Conservation (phyloP, 2,888 invertebrate genomes). For the Ethmia dodecea region DNA sequence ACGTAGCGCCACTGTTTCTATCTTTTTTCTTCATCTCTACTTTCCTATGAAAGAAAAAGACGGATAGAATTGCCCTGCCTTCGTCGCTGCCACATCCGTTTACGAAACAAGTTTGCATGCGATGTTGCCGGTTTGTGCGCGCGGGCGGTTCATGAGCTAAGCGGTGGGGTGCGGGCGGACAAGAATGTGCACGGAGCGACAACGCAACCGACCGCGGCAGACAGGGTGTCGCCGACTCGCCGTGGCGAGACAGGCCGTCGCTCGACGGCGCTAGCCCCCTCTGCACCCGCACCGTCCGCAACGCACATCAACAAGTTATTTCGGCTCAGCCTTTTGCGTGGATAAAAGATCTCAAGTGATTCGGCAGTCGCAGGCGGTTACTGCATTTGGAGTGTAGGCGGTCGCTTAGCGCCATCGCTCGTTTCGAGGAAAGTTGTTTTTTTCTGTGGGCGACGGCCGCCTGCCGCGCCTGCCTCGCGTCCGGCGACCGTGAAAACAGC, state of each 20-base stretch:
- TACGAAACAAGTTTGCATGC: constrained; percentile 83
- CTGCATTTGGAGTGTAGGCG: constrained; percentile 36
- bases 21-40: constrained; percentile 39
- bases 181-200: constrained; percentile 77
- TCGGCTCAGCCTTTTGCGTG: constrained; percentile 51
- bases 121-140: constrained; percentile 72
- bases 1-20: constrained; percentile 73
- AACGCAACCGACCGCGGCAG: constrained; percentile 89
- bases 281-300: constrained; percentile 55
- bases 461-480: constrained; percentile 57
- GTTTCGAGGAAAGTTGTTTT: constrained; percentile 76
- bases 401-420: constrained; percentile 69
- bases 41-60: constrained; percentile 37
- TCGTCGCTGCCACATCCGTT: constrained; percentile 82
- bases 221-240: constrained; percentile 95
- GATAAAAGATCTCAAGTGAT: constrained; percentile 54
- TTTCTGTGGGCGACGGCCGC: constrained; percentile 59
- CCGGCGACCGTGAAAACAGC: constrained; percentile 68
- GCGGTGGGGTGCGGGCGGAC: constrained; percentile 65
- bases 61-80: constrained; percentile 56
- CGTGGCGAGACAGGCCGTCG: constrained; percentile 88
- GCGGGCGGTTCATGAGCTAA: constrained; percentile 62
- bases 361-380: constrained; percentile 36
- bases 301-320: constrained; percentile 76
- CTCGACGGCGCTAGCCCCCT: constrained; percentile 74